A percentile compares a stretch with the other conserved stretches of the same genome.
Evolutionary conservation across 2,888 invertebrate species (phyloP).

Genomic region (Tromatobia lineatoria): DNA sequence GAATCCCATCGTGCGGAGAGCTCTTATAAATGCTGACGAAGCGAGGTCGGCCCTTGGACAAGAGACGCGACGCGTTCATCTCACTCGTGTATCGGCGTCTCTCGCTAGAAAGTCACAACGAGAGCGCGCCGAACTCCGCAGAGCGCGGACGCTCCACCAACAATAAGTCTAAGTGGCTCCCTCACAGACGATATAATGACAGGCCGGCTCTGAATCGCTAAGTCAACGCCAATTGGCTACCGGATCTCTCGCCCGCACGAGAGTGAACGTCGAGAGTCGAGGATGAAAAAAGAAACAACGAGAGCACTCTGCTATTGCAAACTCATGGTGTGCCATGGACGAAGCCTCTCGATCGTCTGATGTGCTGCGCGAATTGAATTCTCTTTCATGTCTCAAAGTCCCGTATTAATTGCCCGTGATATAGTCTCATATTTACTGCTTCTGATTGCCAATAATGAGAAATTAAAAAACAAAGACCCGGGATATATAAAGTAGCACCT

Average conservation of each 20-base stretch:
- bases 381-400: constrained; percentile 26
- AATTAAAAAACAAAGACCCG: no score
- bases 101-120: constrained; percentile 36
- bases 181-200: constrained; percentile 75
- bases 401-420: constrained; percentile 12
- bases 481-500: no score
- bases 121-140: constrained; percentile 16
- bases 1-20: constrained; percentile 55
- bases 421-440: background rate
- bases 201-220: constrained; percentile 75
- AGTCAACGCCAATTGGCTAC: constrained; percentile 77
- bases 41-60: constrained; percentile 28
- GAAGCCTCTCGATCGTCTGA: constrained; percentile 18
- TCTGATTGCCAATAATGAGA: no score
- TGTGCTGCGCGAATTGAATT: constrained; percentile 32
- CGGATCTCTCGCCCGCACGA: constrained; percentile 69
- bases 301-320: constrained; percentile 15
- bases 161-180: constrained; percentile 75
- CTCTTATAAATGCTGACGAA: constrained; percentile 67
- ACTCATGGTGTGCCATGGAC: constrained; percentile 25
- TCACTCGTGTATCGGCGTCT: constrained; percentile 23
- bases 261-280: constrained; percentile 16
- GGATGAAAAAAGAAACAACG: constrained; percentile 28
- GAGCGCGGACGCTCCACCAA: constrained; percentile 53
- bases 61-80: constrained; percentile 30